Evolutionary conservation across 2,888 invertebrate genomes (phyloP), one percentile per base, ranked within the genome.

Genomic region (Nebria salina): DNA sequence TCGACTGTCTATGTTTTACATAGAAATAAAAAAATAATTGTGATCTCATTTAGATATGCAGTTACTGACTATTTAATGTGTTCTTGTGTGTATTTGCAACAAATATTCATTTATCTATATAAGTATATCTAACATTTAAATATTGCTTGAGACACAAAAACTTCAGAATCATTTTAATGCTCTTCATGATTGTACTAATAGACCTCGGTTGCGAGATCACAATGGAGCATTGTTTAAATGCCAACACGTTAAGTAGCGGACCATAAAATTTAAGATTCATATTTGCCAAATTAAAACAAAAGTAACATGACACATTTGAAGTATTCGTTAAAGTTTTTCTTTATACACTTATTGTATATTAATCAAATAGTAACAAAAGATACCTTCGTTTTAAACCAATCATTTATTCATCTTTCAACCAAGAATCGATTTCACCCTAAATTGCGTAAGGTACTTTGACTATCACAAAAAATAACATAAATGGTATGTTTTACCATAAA

Each of bases 121-220:
- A 70, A 25, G 26, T 70, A 70, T 70, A 70, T 20, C 70, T 70
- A 70, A 78, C 77, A 78, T 78, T 78, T 78, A 78, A 78, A 78
- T 78, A 78, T 78, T 78, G 77, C 77, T 78, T 78, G 73, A 65
- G 77, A 78, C 77, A 78, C 34, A 78, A 78, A 76, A 78, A 78
- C 73, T 78, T 72, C 77, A 73, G 77, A 78, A 77, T 72, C 72
- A 64, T 72, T 25, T 78, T 78, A 78, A 78, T 78, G 77, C 77
- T 79, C 74, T 73, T 74, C 42, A 11, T 79, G 74, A 79, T 79
- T 79, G 79, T 79, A 79, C 74, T 78, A 78, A 78, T 78, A 78
- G 78, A 78, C 73, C 79, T 65, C 41, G 66, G 74, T 79, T 73
- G 72, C 72, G 74, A 65, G 74, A 78, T 78, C 74, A 78, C 78